A percentile compares a stretch with the other conserved stretches of the same genome.
Evolutionary conservation across 1,140 invertebrate genomes (phyloP).

Genomic region (Wasmannia auropunctata): DNA sequence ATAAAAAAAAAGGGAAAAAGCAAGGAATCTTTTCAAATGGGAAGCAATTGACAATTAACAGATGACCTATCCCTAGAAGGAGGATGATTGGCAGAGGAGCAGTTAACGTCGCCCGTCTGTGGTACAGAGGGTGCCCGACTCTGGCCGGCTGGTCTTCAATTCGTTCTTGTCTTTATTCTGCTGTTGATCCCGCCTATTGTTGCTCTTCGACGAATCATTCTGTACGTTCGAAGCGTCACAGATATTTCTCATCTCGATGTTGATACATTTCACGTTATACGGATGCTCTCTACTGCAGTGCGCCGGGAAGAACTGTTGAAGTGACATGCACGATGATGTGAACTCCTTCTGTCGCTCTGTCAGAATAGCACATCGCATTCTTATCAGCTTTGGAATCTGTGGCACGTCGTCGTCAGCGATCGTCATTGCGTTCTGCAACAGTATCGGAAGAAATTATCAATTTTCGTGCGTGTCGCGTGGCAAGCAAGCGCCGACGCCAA

Average conservation of each 20-base stretch:
- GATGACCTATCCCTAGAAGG: not conserved
- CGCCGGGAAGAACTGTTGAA: too few relatives aligned
- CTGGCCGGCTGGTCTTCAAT: not conserved
- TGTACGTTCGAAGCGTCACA: not conserved
- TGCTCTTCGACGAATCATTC: not conserved
- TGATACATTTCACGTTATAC: too few relatives aligned
- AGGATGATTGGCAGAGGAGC: not conserved
- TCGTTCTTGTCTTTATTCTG: not conserved
- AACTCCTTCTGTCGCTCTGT: not conserved
- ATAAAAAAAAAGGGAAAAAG: slow-evolving; percentile 29
- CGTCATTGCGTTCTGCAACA: slow-evolving; percentile 64
- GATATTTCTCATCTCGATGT: slow-evolving; percentile 68
- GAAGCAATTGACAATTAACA: not conserved
- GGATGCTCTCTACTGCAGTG: too few relatives aligned
- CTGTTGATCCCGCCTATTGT: not conserved
- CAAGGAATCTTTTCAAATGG: not conserved
- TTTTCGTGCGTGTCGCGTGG: not conserved
- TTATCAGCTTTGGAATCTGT: not conserved
- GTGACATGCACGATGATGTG: too few relatives aligned
- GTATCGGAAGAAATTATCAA: not conserved
- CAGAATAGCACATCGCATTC: not conserved
- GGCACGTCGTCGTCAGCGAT: slow-evolving; percentile 54
- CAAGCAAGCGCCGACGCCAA: too few relatives aligned
- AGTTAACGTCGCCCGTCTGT: slow-evolving; percentile 21
- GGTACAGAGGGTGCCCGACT: slow-evolving; percentile 2